Conservation (phyloP, 37 sponge, comb jelly and placozoan species). For the Tethya wilhelma region DNA sequence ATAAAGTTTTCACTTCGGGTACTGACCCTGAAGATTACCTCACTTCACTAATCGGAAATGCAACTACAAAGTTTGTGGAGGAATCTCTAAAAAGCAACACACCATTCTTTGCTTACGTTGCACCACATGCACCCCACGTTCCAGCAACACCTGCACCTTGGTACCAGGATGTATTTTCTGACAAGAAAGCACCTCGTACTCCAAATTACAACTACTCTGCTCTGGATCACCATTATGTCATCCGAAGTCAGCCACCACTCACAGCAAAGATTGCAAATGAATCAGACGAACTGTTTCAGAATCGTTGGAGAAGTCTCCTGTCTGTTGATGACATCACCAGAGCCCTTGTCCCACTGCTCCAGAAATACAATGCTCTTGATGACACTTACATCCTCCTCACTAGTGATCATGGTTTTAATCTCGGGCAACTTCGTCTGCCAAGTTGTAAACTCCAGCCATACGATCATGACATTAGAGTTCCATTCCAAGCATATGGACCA, state of each 20-base stretch:
- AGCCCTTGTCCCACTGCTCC: constrained; percentile 39
- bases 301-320: constrained; percentile 76
- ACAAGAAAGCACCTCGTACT: constrained; percentile 68
- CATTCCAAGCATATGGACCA: constrained; percentile 66
- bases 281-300: constrained; percentile 65
- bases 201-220: constrained; percentile 77
- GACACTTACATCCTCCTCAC: constrained; percentile 79
- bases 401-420: constrained; percentile 87
- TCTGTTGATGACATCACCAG: constrained; percentile 83
- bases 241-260: constrained; percentile 55
- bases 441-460: constrained; percentile 81
- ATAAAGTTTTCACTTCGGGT: constrained; percentile 29
- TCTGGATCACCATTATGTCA: constrained; percentile 72
- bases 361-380: constrained; percentile 42
- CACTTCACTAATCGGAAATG: constrained; percentile 74
- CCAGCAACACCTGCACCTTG: constrained; percentile 88
- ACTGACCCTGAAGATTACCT: constrained; percentile 66
- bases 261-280: constrained; percentile 9
- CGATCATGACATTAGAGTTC: constrained; percentile 80
- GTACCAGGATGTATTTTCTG: constrained; percentile 49
- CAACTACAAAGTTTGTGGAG: constrained; percentile 49
- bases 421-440: constrained; percentile 81
- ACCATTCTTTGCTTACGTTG: constrained; percentile 81
- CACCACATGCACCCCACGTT: constrained; percentile 83
- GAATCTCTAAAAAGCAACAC: constrained; percentile 16